Evolutionary conservation across 2,113 vertebrate genomes (phyloP), one percentile per base, ranked within the genome.

Genomic region (Mesitornis unicolor): DNA sequence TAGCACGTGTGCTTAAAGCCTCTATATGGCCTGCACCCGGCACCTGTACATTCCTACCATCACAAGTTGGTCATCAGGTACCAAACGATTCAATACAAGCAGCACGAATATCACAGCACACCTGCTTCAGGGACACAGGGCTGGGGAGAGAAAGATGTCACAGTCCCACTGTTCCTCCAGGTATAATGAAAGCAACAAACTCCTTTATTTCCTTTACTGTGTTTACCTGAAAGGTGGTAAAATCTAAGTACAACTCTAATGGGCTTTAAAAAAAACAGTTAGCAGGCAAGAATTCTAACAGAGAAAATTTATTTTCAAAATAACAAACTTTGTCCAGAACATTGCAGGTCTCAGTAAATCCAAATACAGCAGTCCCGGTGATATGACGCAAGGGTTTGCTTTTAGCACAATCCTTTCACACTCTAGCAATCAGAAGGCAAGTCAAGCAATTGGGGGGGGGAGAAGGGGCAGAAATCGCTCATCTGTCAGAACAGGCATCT

Each of bases 271-370:
- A n/a, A 53, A 54, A 92, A 63, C 43, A 95, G 33, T 16, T 70
- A 70, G 75, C 57, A 94, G n/a, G 26, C 84, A 89, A 67, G 84
- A 89, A 45, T 36, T 89, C 85, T 43, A 94, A 90, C 16, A 69
- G 48, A 70, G 67, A 38, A 5, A 48, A 92, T 98, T 97, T 98
- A 98, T 98, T 98, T 97, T 94, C 73, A 97, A 98, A 97, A 98
- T 96, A 97, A 97, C 95, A 95, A 73, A 17, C 4, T 95, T 96
- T 96, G 40, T 97, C 97, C 94, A 97, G 85, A 87, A 88, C 87
- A 83, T 93, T 54, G 85, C 22, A 92, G 54, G 94, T 93, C 51
- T 53, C 35, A 97, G 31, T 67, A 93, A 82, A 92, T 82, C 70
- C 91, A 92, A 96, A 97, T 96, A 97, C 84, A 98, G 87, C 50